Base-by-base conservation (phyloP, 2,113 vertebrate genomes). In the Beaufortia kweichowensis region DNA sequence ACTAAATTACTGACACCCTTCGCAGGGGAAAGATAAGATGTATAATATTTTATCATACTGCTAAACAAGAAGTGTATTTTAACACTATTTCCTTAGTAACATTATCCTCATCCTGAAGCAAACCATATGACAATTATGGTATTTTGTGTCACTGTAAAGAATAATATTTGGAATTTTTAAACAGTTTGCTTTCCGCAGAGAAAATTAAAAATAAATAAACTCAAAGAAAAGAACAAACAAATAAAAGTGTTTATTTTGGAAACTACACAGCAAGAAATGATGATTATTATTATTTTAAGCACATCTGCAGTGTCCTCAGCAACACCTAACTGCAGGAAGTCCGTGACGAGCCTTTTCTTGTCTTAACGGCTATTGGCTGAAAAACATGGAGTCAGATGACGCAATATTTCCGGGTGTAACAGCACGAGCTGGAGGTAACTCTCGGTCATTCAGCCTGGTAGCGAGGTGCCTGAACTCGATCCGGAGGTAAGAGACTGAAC, bases 311-410 rank as follows among this genome's bases (percentile, higher is more conserved):
- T 53, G 48, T 8, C 64, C 10, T 59, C 60, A 39, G 7, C 28
- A 29, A 60, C 28, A 12, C 26, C n/a, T 9, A 28, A 33, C 6
- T 2, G n/a, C 11, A 7, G 24, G 33, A 61, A 28, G 62, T 61
- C 17, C 59, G 35, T 50, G 15, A 48, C 31, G 12, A 15, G 56
- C 43, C 19, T 59, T 35, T n/a, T 0, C 2, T 26, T 19, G 39
- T 73, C 39, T 48, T 7, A 39, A 1, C 21, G 17, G 80, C 81
- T 24, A 92, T 93, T 92, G 92, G 91, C 67, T 73, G 17, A 88
- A 69, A 90, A 86, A 90, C 75, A 88, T 93, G 89, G 92, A 93
- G 84, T 92, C 90, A 93, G 90, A 89, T 92, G 91, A 92, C 92
- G 92, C 86, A 28, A 43, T 9, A 26, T 76, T 90, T 91, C 87